phyloP scores from a whole-genome alignment of 64 coral and sea anemone genomes.

The Montipora foliosa region DNA sequence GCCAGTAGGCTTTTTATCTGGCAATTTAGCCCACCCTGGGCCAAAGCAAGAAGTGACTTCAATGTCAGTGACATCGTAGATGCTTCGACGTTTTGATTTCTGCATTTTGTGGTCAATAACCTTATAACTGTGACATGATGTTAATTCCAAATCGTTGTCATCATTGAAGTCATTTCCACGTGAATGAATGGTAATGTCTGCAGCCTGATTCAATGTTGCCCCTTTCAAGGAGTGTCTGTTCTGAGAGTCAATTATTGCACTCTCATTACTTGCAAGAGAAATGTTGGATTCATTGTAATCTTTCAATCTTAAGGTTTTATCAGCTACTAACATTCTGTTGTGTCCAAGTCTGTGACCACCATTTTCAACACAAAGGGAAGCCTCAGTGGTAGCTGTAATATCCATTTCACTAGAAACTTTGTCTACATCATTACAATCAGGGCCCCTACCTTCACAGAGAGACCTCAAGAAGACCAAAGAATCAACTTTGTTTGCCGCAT shows the following conservation, averaged over 20 bases:
- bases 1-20: neutral
- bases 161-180: neutral
- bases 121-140: conserved; percentile 46
- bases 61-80: conserved; percentile 48
- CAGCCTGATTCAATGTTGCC: neutral
- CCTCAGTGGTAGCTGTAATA: neutral
- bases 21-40: neutral
- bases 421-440: neutral
- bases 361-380: neutral
- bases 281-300: neutral
- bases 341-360: neutral
- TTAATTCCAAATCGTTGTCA: conserved; percentile 54
- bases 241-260: neutral
- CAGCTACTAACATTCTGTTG: neutral
- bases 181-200: neutral
- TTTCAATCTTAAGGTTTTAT: neutral
- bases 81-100: conserved; percentile 39
- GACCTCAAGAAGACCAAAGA: neutral
- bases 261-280: neutral
- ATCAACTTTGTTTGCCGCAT: neutral
- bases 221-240: neutral
- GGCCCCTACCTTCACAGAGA: neutral
- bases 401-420: neutral
- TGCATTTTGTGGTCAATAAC: neutral
- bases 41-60: conserved; percentile 56